These are phyloP conservation scores for Cydia pomonella DNA, from an alignment of 1,140 invertebrate species.

Conservation along the genomic window DNA sequence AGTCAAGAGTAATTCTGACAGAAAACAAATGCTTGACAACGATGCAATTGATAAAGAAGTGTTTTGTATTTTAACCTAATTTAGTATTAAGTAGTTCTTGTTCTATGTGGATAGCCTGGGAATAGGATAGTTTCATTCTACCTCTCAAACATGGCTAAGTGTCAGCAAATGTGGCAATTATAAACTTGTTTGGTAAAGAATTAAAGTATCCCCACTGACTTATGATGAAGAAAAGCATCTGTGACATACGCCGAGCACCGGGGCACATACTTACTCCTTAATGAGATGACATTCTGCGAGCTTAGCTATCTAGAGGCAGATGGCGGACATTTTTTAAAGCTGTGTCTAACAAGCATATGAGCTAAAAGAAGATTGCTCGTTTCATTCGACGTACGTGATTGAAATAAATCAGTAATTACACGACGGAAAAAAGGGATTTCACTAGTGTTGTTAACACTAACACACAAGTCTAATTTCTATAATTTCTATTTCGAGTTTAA, in stretches of 20 bases:
- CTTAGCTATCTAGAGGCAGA: not conserved
- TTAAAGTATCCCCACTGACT: not conserved
- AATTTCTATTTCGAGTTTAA: no score
- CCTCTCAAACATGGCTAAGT: no score
- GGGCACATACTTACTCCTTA: not conserved
- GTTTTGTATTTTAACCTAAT: no score
- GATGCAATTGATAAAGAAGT: no score
- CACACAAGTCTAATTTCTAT: no score
- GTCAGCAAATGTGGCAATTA: not conserved
- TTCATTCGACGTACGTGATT: not conserved
- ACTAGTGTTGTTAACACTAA: not conserved
- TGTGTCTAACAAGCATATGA: not conserved
- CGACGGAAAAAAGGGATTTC: not conserved
- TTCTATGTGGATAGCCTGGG: no score
- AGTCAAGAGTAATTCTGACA: no score
- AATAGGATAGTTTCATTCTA: no score
- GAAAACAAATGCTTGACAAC: no score
- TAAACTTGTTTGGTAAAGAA: not conserved
- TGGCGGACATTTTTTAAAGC: not conserved
- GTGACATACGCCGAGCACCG: not conserved
- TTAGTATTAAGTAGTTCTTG: no score
- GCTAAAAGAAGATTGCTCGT: not conserved
- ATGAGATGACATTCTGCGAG: constrained; percentile 14
- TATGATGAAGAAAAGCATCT: not conserved
- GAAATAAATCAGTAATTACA: not conserved